Evolutionary conservation across 2,113 vertebrate genomes (phyloP).

Genomic region (Odocoileus hemionus): DNA sequence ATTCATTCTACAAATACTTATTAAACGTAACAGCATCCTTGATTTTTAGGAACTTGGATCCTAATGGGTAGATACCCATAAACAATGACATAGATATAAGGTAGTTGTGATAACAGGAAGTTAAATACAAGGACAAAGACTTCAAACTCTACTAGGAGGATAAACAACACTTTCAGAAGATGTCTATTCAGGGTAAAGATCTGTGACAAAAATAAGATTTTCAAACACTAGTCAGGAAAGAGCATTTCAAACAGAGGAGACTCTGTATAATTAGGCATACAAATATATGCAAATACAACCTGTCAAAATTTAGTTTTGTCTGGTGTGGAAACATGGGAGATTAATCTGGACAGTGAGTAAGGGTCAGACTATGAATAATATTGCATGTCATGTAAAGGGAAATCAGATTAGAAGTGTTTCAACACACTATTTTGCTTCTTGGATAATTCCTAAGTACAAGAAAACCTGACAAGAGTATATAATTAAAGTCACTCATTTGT

Average conservation of each 20-base stretch:
- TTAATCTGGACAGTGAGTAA: neutral
- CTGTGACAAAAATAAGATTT: neutral
- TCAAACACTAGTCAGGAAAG: neutral
- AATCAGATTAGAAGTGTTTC: neutral
- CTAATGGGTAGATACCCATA: neutral
- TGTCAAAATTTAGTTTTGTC: neutral
- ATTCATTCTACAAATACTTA: neutral
- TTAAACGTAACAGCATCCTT: neutral
- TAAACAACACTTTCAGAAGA: neutral
- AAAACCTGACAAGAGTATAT: neutral
- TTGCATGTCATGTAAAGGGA: neutral
- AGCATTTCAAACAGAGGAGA: neutral
- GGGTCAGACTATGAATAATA: neutral
- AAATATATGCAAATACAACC: accelerated
- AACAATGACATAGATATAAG: neutral
- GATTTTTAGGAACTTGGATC: neutral
- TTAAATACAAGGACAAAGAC: neutral
- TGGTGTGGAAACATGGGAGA: neutral
- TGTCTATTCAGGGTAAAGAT: neutral
- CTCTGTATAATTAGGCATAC: neutral
- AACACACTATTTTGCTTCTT: neutral
- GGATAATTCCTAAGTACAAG: neutral
- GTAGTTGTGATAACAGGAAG: neutral
- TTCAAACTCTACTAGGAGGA: neutral
- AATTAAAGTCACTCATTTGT: constrained; percentile 31